A percentile compares a stretch with the other conserved stretches of the same genome.
Evolutionary conservation across 2,888 invertebrate species (phyloP).

Genomic region (Drosophila barbarae): DNA sequence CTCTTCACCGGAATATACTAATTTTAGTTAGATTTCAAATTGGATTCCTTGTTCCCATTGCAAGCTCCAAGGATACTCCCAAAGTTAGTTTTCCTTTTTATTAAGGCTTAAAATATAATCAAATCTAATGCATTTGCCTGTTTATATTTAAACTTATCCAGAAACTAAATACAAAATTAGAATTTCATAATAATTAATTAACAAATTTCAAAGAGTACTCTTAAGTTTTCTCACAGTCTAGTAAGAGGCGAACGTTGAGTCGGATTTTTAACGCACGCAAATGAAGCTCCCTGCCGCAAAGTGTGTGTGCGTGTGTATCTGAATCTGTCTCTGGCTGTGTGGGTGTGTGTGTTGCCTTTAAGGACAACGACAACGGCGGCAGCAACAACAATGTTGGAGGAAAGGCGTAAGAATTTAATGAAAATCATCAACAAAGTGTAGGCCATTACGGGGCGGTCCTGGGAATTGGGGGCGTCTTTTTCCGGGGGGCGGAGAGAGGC

Average conservation of each 20-base stretch:
- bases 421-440: conserved; percentile 73
- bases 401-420: conserved; percentile 75
- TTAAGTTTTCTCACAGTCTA: not conserved
- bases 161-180: too few relatives aligned
- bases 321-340: conserved; percentile 4
- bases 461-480: conserved; percentile 19
- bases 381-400: conserved; percentile 59
- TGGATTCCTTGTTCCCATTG: too few relatives aligned
- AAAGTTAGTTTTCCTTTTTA: too few relatives aligned
- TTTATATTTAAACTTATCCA: too few relatives aligned
- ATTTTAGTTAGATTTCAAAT: not conserved
- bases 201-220: too few relatives aligned
- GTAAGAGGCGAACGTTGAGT: conserved; percentile 9
- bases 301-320: conserved; percentile 24
- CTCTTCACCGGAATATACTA: not conserved
- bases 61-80: too few relatives aligned
- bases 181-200: not conserved
- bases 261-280: conserved; percentile 50
- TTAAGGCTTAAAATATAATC: too few relatives aligned
- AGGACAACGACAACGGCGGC: conserved; percentile 47
- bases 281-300: conserved; percentile 46
- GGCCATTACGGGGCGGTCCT: conserved; percentile 36
- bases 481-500: conserved; percentile 12
- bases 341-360: conserved; percentile 48
- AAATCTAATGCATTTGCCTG: too few relatives aligned